Conservation (phyloP, 2,797 vertebrate species). For the Typhlichthys eigenmanni region DNA sequence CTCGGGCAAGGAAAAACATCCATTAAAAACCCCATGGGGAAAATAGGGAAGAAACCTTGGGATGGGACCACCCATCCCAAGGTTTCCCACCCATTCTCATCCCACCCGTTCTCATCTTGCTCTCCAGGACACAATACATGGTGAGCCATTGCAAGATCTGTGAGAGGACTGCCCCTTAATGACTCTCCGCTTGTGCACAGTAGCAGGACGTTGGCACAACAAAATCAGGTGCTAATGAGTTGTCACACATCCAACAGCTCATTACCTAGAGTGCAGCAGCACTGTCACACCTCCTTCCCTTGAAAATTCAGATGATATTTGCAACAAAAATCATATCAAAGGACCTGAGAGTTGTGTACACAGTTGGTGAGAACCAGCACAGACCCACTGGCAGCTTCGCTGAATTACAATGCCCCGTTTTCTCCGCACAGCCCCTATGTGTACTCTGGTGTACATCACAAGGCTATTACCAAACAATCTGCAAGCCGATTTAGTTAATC, state of each 20-base stretch:
- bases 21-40: no score
- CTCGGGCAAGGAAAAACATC: no score
- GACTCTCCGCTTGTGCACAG: slow-evolving; percentile 5
- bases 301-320: slow-evolving; percentile 21
- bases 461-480: not conserved
- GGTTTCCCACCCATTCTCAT: no score
- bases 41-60: no score
- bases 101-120: not conserved
- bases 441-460: not conserved
- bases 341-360: slow-evolving; percentile 1
- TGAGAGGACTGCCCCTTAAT: slow-evolving; percentile 37
- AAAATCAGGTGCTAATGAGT: slow-evolving; percentile 15
- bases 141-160: slow-evolving; percentile 20
- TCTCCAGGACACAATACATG: slow-evolving; percentile 34
- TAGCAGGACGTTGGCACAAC: slow-evolving; percentile 33
- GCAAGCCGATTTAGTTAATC: not conserved
- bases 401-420: no score
- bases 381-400: no score
- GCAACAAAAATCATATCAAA: slow-evolving; percentile 18
- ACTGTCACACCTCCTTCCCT: slow-evolving; percentile 9
- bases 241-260: slow-evolving; percentile 21
- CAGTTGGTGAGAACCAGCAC: slow-evolving; percentile 2
- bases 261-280: not conserved
- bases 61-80: no score
- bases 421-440: not conserved